phyloP scores from a whole-genome alignment of 2,797 vertebrate species.

The Enteromius fasciolatus region DNA sequence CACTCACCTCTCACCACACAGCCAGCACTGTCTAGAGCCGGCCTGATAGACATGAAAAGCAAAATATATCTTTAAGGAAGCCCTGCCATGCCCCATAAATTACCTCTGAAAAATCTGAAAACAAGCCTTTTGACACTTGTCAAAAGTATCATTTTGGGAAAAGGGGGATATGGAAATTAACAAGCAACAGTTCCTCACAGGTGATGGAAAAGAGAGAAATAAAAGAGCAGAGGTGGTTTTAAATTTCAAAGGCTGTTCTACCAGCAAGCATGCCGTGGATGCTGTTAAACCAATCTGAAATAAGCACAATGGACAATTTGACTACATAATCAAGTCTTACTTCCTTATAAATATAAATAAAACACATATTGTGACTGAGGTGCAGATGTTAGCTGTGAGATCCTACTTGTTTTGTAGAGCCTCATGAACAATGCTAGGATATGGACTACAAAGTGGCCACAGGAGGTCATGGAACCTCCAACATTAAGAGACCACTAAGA shows the following conservation, averaged over 20 bases:
- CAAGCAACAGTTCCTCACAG: conserved; percentile 41
- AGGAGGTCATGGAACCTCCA: conserved; percentile 69
- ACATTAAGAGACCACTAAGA: conserved; percentile 70
- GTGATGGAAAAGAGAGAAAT: conserved; percentile 35
- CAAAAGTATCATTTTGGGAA: conserved; percentile 48
- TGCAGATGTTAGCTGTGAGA: conserved; percentile 53
- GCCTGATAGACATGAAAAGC: conserved; percentile 71
- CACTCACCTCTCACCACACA: conserved; percentile 43
- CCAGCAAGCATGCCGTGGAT: not conserved
- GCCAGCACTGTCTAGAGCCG: conserved; percentile 57
- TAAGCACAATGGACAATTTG: conserved; percentile 37
- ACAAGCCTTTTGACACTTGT: conserved; percentile 55
- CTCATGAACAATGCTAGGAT: conserved; percentile 65
- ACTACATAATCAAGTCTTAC: conserved; percentile 51
- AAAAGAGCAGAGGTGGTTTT: conserved; percentile 18
- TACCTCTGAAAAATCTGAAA: conserved; percentile 65
- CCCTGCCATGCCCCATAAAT: conserved; percentile 61
- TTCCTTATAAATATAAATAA: conserved; percentile 45
- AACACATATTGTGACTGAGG: conserved; percentile 47
- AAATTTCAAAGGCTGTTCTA: conserved; percentile 46
- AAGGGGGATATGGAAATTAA: conserved; percentile 48
- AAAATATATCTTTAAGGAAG: conserved; percentile 64
- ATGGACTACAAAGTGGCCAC: conserved; percentile 76
- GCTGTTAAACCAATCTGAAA: conserved; percentile 7
- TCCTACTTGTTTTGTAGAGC: conserved; percentile 62